Evolutionary conservation across 2,113 vertebrate genomes (phyloP), one percentile per base, ranked within the genome.

Genomic region (Carassius gibelio): DNA sequence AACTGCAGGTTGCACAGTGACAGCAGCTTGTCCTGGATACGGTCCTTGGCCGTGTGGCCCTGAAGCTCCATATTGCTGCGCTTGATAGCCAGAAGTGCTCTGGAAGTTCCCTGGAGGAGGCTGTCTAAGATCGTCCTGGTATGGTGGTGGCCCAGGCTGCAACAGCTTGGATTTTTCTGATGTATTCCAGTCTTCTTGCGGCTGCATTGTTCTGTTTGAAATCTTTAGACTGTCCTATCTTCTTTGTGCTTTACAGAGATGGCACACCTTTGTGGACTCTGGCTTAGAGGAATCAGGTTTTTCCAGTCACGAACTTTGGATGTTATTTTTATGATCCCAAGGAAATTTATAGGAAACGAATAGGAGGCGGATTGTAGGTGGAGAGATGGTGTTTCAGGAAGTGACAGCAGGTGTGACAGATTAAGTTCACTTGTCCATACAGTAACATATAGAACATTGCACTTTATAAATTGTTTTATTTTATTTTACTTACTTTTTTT

Each of bases 1-100:
- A 14, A 93, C 55, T 0, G 89, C 76, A 5, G 93, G 91, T 88
- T 94, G 94, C 17, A 88, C 66, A 1, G 85, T 82, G 21, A 95
- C 82, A 0, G 79, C 8, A 4, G 26, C 59, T 11, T 89, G 90
- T 1, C 21, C 36, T 4, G 66, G 74, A 69, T 48, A 66, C 0
- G 50, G 36, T 34, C 42, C 76, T 48, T 78, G 71, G 0, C 23
- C 26, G 10, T 77, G 48, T 9, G 42, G 30, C 1, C 14, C 79
- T 50, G 79, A n/a, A 81, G 42, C 61, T 50, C 38, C 79, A 21
- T 45, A 79, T 9, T n/a, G 79, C 23, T 64, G 77, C 36, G 34
- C 21, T 62, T 62, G 79, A 66, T 55, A 82, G 5, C 17, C 80
- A 50, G 64, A 82, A 36, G 64, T 36, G 64, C 64, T 68, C 21